Conservation (phyloP, 2,888 invertebrate species). For the Coleophora flavipennella region DNA sequence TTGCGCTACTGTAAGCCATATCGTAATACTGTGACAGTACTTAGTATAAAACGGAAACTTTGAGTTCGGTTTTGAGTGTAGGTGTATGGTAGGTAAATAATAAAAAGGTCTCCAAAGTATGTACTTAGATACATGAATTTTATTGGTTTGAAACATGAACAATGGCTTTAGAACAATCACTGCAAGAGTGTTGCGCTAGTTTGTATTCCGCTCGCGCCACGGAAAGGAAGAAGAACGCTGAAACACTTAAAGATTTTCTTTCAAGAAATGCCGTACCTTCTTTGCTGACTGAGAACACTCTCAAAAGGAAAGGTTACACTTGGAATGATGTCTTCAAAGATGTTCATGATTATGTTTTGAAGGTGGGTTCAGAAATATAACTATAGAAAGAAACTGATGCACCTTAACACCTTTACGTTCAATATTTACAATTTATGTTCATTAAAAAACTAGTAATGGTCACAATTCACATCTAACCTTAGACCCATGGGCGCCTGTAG, state of each 20-base stretch:
- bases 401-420: too few relatives aligned
- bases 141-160: background rate
- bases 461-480: too few relatives aligned
- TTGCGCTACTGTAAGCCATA: too few relatives aligned
- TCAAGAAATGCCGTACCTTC: conserved; percentile 48
- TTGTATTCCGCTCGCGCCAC: conserved; percentile 47
- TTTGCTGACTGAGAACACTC: conserved; percentile 46
- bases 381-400: too few relatives aligned
- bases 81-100: too few relatives aligned
- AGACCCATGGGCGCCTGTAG: too few relatives aligned
- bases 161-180: conserved; percentile 52
- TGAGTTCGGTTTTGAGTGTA: too few relatives aligned
- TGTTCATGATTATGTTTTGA: conserved; percentile 53
- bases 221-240: conserved; percentile 62
- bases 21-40: too few relatives aligned
- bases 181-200: conserved; percentile 43
- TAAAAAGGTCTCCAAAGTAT: too few relatives aligned
- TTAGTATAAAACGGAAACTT: too few relatives aligned
- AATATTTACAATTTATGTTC: too few relatives aligned
- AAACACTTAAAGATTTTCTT: conserved; percentile 50
- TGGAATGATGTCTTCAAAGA: conserved; percentile 61
- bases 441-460: too few relatives aligned
- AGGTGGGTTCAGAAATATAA: conserved; percentile 39
- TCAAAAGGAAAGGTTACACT: conserved; percentile 40
- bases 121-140: background rate